Conservation (phyloP, 2,113 vertebrate species). For the Clarias gariepinus region DNA sequence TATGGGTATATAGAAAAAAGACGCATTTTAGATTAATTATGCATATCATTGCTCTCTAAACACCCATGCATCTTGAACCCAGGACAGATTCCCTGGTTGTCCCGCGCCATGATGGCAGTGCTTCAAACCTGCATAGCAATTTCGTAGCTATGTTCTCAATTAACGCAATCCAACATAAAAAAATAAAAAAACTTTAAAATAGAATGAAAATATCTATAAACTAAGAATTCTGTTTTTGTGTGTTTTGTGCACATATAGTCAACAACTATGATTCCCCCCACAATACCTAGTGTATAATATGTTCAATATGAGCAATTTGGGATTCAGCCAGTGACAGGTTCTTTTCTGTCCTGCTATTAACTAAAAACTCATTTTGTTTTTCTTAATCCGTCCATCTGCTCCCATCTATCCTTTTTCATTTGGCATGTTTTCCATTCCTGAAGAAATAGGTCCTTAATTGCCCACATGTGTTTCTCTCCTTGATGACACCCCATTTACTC, state of each 20-base stretch:
- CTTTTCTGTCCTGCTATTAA: constrained; percentile 12
- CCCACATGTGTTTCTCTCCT: background rate
- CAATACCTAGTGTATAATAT: background rate
- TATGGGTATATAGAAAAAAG: background rate
- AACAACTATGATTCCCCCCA: background rate
- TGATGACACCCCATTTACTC: background rate
- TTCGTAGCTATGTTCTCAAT: constrained; percentile 12
- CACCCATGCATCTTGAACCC: background rate
- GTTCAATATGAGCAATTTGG: constrained; percentile 11
- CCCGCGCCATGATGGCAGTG: background rate
- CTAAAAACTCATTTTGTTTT: constrained; percentile 31
- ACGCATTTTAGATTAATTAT: background rate
- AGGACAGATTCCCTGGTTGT: background rate
- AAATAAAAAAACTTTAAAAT: background rate
- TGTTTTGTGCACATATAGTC: background rate
- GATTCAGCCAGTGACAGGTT: background rate
- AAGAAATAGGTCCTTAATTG: constrained; percentile 14
- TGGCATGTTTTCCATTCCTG: constrained; percentile 23
- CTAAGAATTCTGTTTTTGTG: background rate
- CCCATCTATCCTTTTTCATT: constrained; percentile 1
- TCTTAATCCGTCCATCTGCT: background rate
- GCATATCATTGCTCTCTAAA: background rate
- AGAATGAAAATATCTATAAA: background rate
- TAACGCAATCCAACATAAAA: background rate
- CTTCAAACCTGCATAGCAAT: background rate